Evolutionary conservation across 2,888 invertebrate genomes (phyloP), one percentile per base, ranked within the genome.

Genomic region (Andrena fulva): DNA sequence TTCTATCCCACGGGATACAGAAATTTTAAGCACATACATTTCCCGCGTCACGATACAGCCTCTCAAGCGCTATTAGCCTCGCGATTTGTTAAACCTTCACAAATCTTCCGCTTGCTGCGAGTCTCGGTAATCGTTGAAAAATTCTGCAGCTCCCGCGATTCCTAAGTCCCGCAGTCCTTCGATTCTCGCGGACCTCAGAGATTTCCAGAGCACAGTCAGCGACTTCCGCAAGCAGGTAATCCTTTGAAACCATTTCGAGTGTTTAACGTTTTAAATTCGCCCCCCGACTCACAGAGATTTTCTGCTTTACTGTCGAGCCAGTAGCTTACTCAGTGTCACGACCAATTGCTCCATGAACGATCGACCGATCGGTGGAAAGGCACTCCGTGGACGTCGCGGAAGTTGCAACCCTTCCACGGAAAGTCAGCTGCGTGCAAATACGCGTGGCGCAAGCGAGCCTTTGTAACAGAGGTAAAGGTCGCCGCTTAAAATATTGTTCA

Each of bases 391-490:
- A 52, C 20, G 20, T 54, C 54, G 8, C 27, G 10, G 42, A 16
- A 42, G 42, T 42, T 24, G 56, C 56, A 8, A 56, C 24, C 56
- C 24, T 56, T 52, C 52, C 52, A 8, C 52, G 20, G n/a, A 52
- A 8, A 1, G 52, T 56, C 24, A 56, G 10, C 56, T 56, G 10
- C 27, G 20, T 24, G 24, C 56, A 56, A 24, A 24, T 56, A 24
- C 20, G 10, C 56, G 4, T 2, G 20, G 20, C 20, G 24, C 27
- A 56, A 10, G 10, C 24, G 67, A 67, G 33, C 66, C 48, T 59
- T 50, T 7, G 16, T 24, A 27, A 27, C 29, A 12, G 12, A 31
- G 60, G 67, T 69, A 80, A 85, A 85, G 85, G 85, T 85, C 77
- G 69, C 59, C 42, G 75, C 48, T 66, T 72, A 85, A 75, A 81